Conservation (phyloP, 2,888 invertebrate genomes). For the Spodoptera littoralis region DNA sequence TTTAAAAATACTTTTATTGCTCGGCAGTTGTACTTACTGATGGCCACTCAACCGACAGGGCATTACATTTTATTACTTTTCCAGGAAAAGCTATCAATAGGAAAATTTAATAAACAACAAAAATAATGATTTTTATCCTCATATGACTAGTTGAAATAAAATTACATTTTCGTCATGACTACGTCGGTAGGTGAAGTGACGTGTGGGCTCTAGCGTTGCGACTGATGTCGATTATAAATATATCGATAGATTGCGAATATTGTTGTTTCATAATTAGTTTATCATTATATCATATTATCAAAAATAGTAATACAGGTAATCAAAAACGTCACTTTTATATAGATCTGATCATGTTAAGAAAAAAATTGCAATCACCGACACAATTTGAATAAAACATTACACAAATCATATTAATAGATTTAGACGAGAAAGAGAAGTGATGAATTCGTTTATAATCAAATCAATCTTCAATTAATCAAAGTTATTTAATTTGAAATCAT, state of each 20-base stretch:
- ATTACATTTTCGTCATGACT: conserved; percentile 80
- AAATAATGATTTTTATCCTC: conserved; percentile 57
- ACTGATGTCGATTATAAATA: conserved; percentile 32
- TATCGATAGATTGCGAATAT: conserved; percentile 23
- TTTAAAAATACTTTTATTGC: too few relatives aligned
- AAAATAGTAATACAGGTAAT: too few relatives aligned
- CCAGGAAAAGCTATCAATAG: conserved; percentile 2
- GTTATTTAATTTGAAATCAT: conserved; percentile 22
- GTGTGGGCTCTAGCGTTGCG: conserved; percentile 74
- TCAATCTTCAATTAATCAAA: conserved; percentile 19
- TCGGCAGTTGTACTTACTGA: too few relatives aligned
- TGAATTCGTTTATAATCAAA: background rate
- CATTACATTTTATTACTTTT: too few relatives aligned
- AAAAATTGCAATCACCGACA: too few relatives aligned
- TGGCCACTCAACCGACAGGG: background rate
- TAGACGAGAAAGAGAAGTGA: too few relatives aligned
- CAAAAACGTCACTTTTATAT: too few relatives aligned
- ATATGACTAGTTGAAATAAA: conserved; percentile 76
- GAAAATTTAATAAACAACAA: conserved; percentile 15
- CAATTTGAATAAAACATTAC: too few relatives aligned
- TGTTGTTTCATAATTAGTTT: too few relatives aligned
- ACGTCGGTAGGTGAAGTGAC: conserved; percentile 71
- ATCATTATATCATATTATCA: too few relatives aligned
- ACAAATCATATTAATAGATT: too few relatives aligned
- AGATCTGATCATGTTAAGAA: too few relatives aligned